Evolutionary conservation across 1,140 invertebrate genomes (phyloP), one percentile per base, ranked within the genome.

Genomic region (Microplitis mediator): DNA sequence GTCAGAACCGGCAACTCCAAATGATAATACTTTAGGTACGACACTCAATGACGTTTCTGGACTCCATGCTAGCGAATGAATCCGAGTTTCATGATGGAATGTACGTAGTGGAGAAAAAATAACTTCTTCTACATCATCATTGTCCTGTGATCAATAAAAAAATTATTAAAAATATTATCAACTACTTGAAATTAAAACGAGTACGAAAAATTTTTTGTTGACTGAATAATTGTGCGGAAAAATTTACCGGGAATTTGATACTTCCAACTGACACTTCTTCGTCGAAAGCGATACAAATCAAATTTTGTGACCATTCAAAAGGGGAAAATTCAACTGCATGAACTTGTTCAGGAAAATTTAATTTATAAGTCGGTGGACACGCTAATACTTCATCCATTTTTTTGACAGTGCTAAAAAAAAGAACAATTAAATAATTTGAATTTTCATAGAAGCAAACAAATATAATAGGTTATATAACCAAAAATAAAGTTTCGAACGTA

Each of bases 1-100:
- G 79, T 91, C 88, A n/a, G 87, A 84, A 11, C 88, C 88, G 54
- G 89, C 91, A 5, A 88, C 83, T 77, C 87, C 88, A 77, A 92
- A 89, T 3, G 86, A 83, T 11, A 92, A 76, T 77, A 88, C 85
- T 82, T 90, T 91, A 31, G 91, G 91, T 4, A 91, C 81, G 45
- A 87, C 78, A 51, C 84, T 89, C 2, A 92, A 74, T 4, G 90
- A 91, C 32, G 91, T 91, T 75, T 91, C 89, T 54, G 91, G 90
- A 69, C 90, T 90, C 84, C 91, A 89, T 39, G 88, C 85, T 4
- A 92, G 76, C 2, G 88, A 83, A 72, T 89, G 86, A 63, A 88
- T 88, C 77, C 88, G 83, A 45, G 80, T 87, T 36, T 86, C 85
- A 72, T 91, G 87, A 60, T 89, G 81, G 76, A 91, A 86, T 67